Percentiles rank a stretch among this genome's conserved stretches.
phyloP scores from a whole-genome alignment of 1,140 invertebrate species.

The Trachelipus rathkii region DNA sequence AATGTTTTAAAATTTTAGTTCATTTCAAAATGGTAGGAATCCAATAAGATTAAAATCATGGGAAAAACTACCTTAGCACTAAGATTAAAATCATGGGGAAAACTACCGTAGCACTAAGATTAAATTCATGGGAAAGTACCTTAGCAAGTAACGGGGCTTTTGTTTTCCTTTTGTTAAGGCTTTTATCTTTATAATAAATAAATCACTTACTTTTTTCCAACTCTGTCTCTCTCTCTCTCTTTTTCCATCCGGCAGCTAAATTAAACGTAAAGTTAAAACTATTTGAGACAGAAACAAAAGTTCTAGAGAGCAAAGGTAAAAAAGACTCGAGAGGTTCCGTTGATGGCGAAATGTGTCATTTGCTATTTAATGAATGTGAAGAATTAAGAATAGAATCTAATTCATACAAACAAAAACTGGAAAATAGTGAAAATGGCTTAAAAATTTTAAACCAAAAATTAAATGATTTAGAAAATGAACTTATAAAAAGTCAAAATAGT shows the following conservation, averaged over 20 bases:
- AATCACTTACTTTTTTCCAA: too few species aligned
- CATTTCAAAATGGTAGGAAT: too few species aligned
- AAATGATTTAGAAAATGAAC: constrained; percentile 55
- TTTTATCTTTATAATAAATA: too few species aligned
- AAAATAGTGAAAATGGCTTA: constrained; percentile 52
- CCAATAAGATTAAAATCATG: too few species aligned
- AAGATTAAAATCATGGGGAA: too few species aligned
- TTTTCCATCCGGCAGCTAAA: constrained; percentile 27
- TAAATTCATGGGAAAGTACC: too few species aligned
- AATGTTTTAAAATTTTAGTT: too few species aligned
- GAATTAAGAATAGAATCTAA: constrained; percentile 30
- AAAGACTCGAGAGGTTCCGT: constrained; percentile 23
- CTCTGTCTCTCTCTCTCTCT: neutral
- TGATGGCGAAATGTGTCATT: constrained; percentile 34
- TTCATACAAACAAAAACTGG: constrained; percentile 34
- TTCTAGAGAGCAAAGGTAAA: constrained; percentile 46
- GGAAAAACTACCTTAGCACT: too few species aligned
- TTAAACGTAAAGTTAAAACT: constrained; percentile 31
- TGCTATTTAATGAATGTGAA: constrained; percentile 31
- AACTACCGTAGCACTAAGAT: too few species aligned
- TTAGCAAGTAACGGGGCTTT: too few species aligned
- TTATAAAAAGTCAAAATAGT: constrained; percentile 57
- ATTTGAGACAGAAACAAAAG: constrained; percentile 37
- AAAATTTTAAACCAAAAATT: constrained; percentile 55
- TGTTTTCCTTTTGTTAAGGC: too few species aligned